These are phyloP conservation scores for Meleagris gallopavo DNA, from an alignment of 2,113 vertebrate genomes.

Conservation along the genomic window DNA sequence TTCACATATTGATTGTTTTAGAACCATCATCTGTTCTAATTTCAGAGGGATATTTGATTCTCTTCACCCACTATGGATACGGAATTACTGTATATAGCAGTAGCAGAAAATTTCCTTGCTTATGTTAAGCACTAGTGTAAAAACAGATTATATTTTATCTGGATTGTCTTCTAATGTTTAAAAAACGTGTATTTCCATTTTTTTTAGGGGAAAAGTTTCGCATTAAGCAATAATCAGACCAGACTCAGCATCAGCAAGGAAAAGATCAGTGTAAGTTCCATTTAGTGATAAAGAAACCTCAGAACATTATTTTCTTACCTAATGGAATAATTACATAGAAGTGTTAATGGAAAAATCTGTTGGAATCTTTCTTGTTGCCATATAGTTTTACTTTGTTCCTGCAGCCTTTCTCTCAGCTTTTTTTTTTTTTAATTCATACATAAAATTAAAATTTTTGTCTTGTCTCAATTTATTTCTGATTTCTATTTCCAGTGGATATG, in stretches of 20 bases:
- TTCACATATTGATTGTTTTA: not conserved
- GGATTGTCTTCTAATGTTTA: not conserved
- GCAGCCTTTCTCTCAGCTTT: not conserved
- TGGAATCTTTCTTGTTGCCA: not conserved
- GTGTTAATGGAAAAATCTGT: not conserved
- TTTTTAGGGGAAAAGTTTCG: not conserved
- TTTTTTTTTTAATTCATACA: not conserved
- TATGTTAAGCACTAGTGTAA: not conserved
- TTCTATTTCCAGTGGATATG: not conserved
- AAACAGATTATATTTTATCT: not conserved
- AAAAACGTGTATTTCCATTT: too few species aligned
- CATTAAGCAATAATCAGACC: not conserved
- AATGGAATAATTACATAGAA: conserved; percentile 23
- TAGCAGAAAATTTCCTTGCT: not conserved
- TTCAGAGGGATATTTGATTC: not conserved
- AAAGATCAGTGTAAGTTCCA: not conserved
- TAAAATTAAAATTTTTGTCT: not conserved
- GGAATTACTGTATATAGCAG: not conserved
- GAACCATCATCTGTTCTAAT: not conserved
- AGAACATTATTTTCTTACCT: not conserved
- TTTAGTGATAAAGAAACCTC: conserved; percentile 16
- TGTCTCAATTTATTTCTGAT: not conserved
- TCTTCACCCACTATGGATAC: not conserved
- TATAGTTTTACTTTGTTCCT: not conserved
- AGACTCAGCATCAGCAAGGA: not conserved